Conservation (phyloP, 2,888 invertebrate species). For the Lochmaea crataegi region DNA sequence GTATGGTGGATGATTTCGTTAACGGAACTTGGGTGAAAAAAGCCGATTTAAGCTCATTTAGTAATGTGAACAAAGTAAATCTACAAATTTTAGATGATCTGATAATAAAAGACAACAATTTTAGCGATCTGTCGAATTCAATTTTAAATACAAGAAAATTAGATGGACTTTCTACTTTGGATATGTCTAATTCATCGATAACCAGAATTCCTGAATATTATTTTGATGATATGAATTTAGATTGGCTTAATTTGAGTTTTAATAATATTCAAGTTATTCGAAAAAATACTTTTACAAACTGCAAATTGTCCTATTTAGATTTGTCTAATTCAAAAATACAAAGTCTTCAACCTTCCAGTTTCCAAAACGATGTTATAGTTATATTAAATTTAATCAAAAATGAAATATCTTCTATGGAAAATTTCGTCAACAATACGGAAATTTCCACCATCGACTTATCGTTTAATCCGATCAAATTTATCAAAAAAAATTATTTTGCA, state of each 20-base stretch:
- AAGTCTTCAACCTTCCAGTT: not conserved
- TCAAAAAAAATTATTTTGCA: conserved; percentile 9
- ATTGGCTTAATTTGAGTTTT: conserved; percentile 16
- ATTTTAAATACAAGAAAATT: too few relatives aligned
- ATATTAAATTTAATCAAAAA: conserved; percentile 22
- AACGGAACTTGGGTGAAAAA: not conserved
- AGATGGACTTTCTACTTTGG: too few relatives aligned
- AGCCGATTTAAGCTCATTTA: conserved; percentile 1
- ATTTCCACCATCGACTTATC: conserved; percentile 17
- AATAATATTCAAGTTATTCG: conserved; percentile 15
- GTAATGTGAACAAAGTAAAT: conserved; percentile 1
- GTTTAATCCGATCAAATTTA: conserved; percentile 14
- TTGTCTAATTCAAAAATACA: conserved; percentile 14
- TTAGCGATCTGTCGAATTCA: not conserved
- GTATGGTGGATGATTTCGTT: conserved; percentile 6
- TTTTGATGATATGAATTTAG: conserved; percentile 8
- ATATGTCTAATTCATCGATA: conserved; percentile 26
- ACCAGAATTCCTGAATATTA: conserved; percentile 5
- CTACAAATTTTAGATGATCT: not conserved
- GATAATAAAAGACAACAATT: conserved; percentile 15
- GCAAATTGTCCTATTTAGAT: conserved; percentile 1
- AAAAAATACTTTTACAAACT: conserved; percentile 13
- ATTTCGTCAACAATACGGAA: not conserved
- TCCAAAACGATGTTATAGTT: not conserved
- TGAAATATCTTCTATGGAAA: conserved; percentile 16